phyloP scores from a whole-genome alignment of 2,888 invertebrate species.

The Pristionchus arcanus region DNA sequence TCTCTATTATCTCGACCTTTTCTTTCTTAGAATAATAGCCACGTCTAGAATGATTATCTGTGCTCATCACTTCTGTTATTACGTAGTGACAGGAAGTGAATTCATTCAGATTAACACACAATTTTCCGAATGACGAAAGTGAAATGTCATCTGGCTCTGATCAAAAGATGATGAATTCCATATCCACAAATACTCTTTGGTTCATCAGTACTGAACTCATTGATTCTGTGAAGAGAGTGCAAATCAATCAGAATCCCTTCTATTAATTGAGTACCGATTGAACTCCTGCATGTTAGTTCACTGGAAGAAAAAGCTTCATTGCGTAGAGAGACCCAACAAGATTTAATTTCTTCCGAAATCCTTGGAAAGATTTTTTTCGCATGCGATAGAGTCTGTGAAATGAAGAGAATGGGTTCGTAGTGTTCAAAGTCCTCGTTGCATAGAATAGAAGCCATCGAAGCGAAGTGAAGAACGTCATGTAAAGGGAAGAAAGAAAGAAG shows the following conservation, averaged over 20 bases:
- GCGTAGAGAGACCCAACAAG: not conserved
- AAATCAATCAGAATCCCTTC: not conserved
- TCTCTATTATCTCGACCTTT: not conserved
- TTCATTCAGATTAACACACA: not conserved
- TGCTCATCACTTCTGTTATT: not conserved
- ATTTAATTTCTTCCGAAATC: conserved; percentile 21
- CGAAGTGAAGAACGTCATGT: conserved; percentile 17
- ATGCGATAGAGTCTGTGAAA: not conserved
- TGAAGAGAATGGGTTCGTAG: not conserved
- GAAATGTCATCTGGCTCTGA: not conserved
- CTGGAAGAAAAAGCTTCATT: not conserved
- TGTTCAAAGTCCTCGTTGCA: not conserved
- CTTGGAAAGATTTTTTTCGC: not conserved
- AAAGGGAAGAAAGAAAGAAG: not conserved
- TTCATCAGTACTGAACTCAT: not conserved
- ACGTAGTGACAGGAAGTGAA: not conserved
- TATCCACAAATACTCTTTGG: not conserved
- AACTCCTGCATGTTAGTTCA: not conserved
- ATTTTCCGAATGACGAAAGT: not conserved
- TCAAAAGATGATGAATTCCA: not conserved
- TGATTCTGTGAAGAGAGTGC: not conserved
- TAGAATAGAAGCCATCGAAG: conserved; percentile 10
- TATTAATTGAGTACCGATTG: not conserved
- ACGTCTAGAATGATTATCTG: not conserved
- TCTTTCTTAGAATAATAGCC: not conserved